Percentiles rank a stretch among this genome's conserved stretches.
These are phyloP conservation scores for Rhabdophis nuchalis DNA, from an alignment of 2,797 vertebrate species.

Conservation along the genomic window DNA sequence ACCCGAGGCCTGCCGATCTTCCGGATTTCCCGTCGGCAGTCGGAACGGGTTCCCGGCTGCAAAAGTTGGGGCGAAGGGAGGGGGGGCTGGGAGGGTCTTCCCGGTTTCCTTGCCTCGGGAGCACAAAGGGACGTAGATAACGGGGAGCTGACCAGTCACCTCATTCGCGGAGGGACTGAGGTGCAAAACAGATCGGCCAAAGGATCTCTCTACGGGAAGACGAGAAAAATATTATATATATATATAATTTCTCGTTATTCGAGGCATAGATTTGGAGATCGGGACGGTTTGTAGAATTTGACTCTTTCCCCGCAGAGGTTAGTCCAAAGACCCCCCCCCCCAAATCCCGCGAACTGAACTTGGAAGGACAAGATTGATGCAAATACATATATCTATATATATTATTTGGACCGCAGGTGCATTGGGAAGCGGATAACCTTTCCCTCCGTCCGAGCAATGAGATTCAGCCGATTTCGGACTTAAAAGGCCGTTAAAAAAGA, in stretches of 20 bases:
- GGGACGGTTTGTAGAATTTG: rapidly evolving
- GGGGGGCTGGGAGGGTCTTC: conserved; percentile 13
- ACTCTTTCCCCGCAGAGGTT: neutral
- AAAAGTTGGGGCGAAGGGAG: neutral
- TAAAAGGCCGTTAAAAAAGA: neutral
- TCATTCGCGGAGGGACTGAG: conserved; percentile 3
- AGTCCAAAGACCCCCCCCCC: neutral
- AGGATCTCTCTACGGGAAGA: neutral
- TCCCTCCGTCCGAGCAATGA: neutral
- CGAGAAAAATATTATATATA: neutral
- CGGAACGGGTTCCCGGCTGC: conserved; percentile 17
- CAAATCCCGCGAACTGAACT: neutral
- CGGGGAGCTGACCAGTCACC: conserved; percentile 30
- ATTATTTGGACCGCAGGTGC: neutral
- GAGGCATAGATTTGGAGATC: rapidly evolving
- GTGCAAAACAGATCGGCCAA: conserved; percentile 10
- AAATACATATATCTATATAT: neutral
- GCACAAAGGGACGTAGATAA: conserved; percentile 26
- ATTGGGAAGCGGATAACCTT: neutral
- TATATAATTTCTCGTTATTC: neutral
- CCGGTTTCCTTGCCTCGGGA: conserved; percentile 28
- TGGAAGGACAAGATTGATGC: rapidly evolving
- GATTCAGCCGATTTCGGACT: rapidly evolving
- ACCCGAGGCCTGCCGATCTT: conserved; percentile 37
- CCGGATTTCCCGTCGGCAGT: neutral